A percentile compares a stretch with the other conserved stretches of the same genome.
Conservation (phyloP, 2,797 vertebrate species). For the Poecilia wingei region DNA sequence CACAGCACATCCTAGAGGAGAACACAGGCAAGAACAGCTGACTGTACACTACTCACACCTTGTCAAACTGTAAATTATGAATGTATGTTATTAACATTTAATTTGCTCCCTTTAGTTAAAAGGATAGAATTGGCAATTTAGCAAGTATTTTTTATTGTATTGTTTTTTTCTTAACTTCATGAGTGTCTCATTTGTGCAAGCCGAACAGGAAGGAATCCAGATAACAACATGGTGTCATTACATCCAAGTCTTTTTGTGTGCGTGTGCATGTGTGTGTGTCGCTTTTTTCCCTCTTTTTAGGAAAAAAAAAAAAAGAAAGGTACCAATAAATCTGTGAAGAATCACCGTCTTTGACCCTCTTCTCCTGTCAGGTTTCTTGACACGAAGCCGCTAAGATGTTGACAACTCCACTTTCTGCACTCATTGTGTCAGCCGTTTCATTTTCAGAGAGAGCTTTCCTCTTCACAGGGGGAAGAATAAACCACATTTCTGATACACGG, state of each 20-base stretch:
- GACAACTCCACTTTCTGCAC: slow-evolving; percentile 62
- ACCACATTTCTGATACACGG: slow-evolving; percentile 32
- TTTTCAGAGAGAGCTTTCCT: slow-evolving; percentile 19
- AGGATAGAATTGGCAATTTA: slow-evolving; percentile 54
- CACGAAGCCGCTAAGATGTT: slow-evolving; percentile 46
- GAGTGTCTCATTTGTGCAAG: slow-evolving; percentile 38
- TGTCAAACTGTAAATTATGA: slow-evolving; percentile 64
- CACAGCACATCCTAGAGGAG: slow-evolving; percentile 71
- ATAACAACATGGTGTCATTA: slow-evolving; percentile 30
- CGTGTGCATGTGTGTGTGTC: background rate
- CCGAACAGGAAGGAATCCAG: slow-evolving; percentile 28
- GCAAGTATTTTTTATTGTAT: slow-evolving; percentile 20
- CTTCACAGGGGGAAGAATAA: slow-evolving; percentile 5
- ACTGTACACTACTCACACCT: slow-evolving; percentile 57
- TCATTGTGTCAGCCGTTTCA: slow-evolving; percentile 62
- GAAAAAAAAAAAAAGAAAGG: slow-evolving; percentile 18
- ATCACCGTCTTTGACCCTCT: slow-evolving; percentile 41
- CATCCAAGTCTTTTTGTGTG: slow-evolving; percentile 22
- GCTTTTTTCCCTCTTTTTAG: slow-evolving; percentile 21
- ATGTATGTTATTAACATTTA: slow-evolving; percentile 66
- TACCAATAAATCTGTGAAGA: slow-evolving; percentile 29
- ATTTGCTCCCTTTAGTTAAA: slow-evolving; percentile 51
- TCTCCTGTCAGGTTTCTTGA: slow-evolving; percentile 46
- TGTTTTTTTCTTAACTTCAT: slow-evolving; percentile 36
- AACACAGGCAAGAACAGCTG: slow-evolving; percentile 56